Evolutionary conservation across 2,113 vertebrate species (phyloP).

Genomic region (Elanoides forficatus): DNA sequence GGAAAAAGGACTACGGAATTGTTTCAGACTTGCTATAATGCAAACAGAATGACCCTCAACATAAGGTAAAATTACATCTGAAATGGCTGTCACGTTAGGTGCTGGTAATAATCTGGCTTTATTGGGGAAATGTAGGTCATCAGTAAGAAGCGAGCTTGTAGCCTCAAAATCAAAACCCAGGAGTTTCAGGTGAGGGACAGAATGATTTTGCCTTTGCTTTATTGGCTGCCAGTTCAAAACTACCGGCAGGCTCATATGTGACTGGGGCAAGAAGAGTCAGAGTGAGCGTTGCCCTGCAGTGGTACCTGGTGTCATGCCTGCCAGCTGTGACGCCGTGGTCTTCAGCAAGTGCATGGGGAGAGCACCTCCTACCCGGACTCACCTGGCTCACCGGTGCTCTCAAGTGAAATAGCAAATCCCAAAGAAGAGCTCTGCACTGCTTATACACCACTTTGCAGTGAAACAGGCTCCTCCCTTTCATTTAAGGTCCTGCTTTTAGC

Average conservation of each 20-base stretch:
- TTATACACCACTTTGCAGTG: neutral
- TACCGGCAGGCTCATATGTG: fast-evolving
- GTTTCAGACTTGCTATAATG: neutral
- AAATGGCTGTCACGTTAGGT: neutral
- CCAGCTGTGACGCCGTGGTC: fast-evolving
- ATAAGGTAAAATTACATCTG: neutral
- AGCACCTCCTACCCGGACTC: fast-evolving
- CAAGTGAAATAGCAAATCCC: neutral
- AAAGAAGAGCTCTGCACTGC: neutral
- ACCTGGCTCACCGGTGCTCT: neutral
- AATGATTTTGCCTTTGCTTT: neutral
- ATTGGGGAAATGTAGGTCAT: neutral
- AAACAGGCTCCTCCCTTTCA: neutral
- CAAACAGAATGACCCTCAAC: neutral
- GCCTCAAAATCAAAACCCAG: neutral
- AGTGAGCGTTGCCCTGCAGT: fast-evolving
- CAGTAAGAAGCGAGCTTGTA: neutral
- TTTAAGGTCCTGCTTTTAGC: neutral
- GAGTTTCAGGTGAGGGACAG: neutral
- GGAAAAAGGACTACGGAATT: neutral
- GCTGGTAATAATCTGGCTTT: neutral
- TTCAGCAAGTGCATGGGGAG: fast-evolving
- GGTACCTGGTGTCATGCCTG: neutral
- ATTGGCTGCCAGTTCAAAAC: neutral
- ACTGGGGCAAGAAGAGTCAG: neutral